These are phyloP conservation scores for Hydrolagus colliei DNA, from an alignment of 2,797 vertebrate genomes.

Conservation along the genomic window DNA sequence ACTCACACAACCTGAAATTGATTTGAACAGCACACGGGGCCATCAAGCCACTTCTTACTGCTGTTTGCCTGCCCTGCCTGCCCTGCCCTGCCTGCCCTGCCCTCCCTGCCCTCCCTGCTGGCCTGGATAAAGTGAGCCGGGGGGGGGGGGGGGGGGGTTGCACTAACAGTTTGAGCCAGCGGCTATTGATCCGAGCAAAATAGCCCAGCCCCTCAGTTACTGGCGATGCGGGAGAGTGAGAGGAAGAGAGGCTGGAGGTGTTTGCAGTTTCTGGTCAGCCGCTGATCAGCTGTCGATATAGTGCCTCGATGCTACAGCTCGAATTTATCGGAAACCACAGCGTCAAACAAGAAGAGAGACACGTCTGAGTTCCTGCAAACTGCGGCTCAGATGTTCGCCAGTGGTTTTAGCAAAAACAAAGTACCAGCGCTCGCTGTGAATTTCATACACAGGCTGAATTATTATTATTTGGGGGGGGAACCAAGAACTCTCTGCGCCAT, in stretches of 20 bases:
- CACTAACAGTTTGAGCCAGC: constrained; percentile 13
- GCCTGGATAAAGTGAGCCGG: not conserved
- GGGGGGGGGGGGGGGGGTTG: not conserved
- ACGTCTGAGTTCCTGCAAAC: too few species aligned
- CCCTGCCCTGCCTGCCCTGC: too few species aligned
- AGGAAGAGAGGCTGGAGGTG: not conserved
- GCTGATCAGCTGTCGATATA: not conserved
- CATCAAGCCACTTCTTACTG: constrained; percentile 23
- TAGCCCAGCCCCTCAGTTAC: not conserved
- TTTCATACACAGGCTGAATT: too few species aligned
- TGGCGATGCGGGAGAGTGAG: too few species aligned
- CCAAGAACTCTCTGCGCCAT: too few species aligned
- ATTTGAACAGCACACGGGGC: constrained; percentile 21
- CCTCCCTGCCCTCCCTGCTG: not conserved
- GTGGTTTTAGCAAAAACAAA: too few species aligned
- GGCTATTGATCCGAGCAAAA: constrained; percentile 13
- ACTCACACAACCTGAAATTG: constrained; percentile 26
- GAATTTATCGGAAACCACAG: not conserved
- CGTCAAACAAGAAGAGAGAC: not conserved
- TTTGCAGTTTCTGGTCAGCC: not conserved
- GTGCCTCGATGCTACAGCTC: not conserved
- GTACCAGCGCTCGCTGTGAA: too few species aligned
- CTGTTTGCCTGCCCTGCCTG: not conserved
- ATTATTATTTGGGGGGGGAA: too few species aligned
- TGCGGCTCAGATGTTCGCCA: too few species aligned